Conservation (phyloP, 2,888 invertebrate species). For the Lasioglossum morio region DNA sequence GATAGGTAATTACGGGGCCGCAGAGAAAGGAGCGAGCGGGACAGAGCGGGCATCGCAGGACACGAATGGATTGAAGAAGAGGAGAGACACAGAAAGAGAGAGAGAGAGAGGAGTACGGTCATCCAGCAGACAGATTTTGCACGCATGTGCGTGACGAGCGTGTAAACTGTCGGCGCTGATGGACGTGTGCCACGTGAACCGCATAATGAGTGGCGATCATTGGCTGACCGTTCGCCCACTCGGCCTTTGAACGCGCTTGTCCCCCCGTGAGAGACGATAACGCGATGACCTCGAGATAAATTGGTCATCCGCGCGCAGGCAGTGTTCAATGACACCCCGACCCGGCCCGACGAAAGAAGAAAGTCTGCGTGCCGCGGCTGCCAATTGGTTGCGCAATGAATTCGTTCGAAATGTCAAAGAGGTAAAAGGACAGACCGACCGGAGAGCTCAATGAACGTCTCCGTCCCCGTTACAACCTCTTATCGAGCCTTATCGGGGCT, state of each 20-base stretch:
- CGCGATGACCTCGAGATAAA: slow-evolving; percentile 72
- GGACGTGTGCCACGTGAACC: slow-evolving; percentile 75
- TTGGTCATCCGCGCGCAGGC: slow-evolving; percentile 49
- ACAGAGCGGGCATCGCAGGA: neutral
- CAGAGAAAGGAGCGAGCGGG: slow-evolving; percentile 38
- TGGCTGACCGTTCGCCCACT: slow-evolving; percentile 70
- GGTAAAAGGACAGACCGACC: slow-evolving; percentile 26
- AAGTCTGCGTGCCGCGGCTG: slow-evolving; percentile 41
- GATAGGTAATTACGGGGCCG: slow-evolving; percentile 43
- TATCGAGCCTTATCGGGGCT: neutral
- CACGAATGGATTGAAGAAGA: neutral
- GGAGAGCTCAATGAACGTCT: slow-evolving; percentile 12
- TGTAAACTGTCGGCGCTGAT: slow-evolving; percentile 67
- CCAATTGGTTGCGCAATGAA: slow-evolving; percentile 52
- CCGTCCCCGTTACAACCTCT: neutral
- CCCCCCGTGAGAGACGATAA: slow-evolving; percentile 63
- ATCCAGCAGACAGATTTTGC: slow-evolving; percentile 61
- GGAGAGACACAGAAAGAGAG: neutral
- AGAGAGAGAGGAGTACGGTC: neutral
- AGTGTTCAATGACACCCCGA: slow-evolving; percentile 53
- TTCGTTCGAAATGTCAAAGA: slow-evolving; percentile 40
- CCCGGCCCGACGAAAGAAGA: slow-evolving; percentile 39
- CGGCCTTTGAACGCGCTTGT: slow-evolving; percentile 55
- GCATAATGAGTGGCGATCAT: slow-evolving; percentile 75
- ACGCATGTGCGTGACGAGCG: slow-evolving; percentile 67